Conservation (phyloP, 2,113 vertebrate genomes). For the Mustelus asterias region DNA sequence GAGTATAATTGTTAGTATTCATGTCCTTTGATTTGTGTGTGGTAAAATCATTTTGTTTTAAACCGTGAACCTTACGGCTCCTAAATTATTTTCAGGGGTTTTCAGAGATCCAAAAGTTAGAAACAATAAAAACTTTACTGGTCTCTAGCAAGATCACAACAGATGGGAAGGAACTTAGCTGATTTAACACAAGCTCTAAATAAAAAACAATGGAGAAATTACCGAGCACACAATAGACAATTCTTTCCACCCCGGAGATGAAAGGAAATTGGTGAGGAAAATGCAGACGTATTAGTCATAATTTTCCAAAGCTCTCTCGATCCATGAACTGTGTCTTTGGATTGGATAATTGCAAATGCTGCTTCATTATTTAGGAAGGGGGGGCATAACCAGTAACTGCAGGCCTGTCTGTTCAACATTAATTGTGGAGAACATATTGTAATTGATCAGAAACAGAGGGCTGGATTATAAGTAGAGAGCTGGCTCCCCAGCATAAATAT, state of each 20-base stretch:
- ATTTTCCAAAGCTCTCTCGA: background rate
- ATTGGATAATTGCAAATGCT: background rate
- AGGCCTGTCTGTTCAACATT: background rate
- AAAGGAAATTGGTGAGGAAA: background rate
- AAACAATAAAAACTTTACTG: no score
- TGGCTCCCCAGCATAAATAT: no score
- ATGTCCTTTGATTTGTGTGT: no score
- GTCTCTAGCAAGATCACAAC: no score
- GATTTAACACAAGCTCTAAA: background rate
- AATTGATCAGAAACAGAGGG: background rate
- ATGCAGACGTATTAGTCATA: background rate
- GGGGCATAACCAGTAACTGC: background rate
- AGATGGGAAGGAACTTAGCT: background rate
- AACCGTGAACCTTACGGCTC: no score
- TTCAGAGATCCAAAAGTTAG: no score
- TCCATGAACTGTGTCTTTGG: background rate
- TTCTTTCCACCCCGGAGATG: background rate
- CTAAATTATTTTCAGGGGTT: no score
- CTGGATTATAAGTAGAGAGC: no score
- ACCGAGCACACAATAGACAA: background rate
- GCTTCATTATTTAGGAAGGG: background rate
- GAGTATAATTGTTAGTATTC: no score
- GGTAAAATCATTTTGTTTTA: no score
- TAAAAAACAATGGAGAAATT: background rate
- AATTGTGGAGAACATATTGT: background rate